Evolutionary conservation across 2,113 vertebrate species (phyloP), one percentile per base, ranked within the genome.

Genomic region (Pygoscelis antarcticus): DNA sequence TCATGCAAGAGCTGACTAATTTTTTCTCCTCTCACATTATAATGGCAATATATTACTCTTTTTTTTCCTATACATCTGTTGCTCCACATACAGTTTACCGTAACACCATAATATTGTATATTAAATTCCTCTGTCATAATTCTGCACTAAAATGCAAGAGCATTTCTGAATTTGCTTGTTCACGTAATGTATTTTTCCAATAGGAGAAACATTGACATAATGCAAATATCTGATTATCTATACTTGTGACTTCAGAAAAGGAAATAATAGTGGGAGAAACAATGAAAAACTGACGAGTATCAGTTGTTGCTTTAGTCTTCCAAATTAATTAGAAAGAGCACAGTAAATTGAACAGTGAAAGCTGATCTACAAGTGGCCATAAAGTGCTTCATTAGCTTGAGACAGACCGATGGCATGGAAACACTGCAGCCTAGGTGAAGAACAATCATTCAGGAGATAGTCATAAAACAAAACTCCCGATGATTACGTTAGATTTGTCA

Each of bases 341-440:
- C 17, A 61, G 58, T 66, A 74, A 93, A 91, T 34, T 68, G 22
- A 95, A 64, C 23, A 61, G 32, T 57, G 80, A 64, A 82, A 91
- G 49, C 19, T 64, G 47, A 82, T 68, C 72, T 93, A 89, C 65
- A 92, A 87, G 55, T 57, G 65, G 34, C 49, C 9, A 17, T 92
- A 72, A 96, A 97, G 38, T 52, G 65, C 49, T 76, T 95, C 83
- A 84, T 84, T 92, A 95, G 69, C 69, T n/a, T 69, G 27, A 93
- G 69, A 79, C 36, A 79, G 74, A 82, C 65, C 61, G 69, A 78
- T 81, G 49, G 64, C 52, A 40, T 64, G 52, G 83, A 95, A 92
- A 79, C 36, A 62, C 42, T 69, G 42, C 58, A 85, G 44, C 42
- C 7, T 21, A 72, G 66, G 68, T 58, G n/a, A 23, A 75, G 55